These are phyloP conservation scores for Blastomussa wellsi DNA, from an alignment of 92 coral and sea anemone species.

Conservation along the genomic window DNA sequence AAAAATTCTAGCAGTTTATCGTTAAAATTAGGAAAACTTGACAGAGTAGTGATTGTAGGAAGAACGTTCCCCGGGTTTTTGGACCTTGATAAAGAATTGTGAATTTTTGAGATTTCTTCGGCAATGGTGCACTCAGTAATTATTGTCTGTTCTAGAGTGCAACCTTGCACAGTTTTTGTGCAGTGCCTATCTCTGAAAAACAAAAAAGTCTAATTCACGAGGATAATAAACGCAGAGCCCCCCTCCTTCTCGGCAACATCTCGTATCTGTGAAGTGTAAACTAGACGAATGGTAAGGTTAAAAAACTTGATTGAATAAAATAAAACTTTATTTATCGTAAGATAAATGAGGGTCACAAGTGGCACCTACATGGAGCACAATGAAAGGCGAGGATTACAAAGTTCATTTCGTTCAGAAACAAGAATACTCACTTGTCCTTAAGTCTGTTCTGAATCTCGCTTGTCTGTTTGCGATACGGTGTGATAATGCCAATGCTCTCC, in stretches of 20 bases:
- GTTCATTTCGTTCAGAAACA: not conserved
- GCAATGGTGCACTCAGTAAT: too few species aligned
- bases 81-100: too few species aligned
- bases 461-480: conserved; percentile 85
- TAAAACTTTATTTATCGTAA: too few species aligned
- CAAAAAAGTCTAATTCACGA: too few species aligned
- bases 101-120: too few species aligned
- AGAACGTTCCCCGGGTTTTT: too few species aligned
- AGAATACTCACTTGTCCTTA: conserved; percentile 39
- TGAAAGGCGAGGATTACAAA: not conserved
- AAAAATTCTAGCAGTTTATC: too few species aligned
- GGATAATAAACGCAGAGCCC: not conserved
- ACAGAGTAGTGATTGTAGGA: too few species aligned
- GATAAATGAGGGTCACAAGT: not conserved
- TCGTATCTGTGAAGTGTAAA: not conserved
- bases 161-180: too few species aligned
- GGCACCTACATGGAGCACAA: not conserved
- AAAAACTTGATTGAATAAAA: not conserved
- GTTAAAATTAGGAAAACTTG: too few species aligned
- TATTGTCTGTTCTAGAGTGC: too few species aligned
- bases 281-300: not conserved
- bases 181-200: too few species aligned
- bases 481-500: conserved; percentile 79
- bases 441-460: conserved; percentile 52
- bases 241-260: not conserved